phyloP scores from a whole-genome alignment of 2,113 vertebrate genomes.

The Scortum barcoo region DNA sequence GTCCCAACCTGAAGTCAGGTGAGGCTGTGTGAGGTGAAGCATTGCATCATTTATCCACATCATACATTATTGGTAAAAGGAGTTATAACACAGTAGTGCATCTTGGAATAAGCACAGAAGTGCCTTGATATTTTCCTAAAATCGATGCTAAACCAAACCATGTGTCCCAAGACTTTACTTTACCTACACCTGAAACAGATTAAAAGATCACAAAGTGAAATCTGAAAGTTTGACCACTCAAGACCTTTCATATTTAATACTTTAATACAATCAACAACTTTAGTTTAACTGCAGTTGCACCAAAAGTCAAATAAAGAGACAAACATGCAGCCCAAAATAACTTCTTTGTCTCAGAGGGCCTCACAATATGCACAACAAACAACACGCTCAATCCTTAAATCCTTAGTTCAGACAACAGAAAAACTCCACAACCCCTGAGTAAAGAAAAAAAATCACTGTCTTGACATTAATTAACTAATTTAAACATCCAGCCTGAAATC shows the following conservation, averaged over 20 bases:
- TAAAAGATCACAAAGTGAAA: constrained; percentile 13
- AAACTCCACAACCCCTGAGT: neutral
- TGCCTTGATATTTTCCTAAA: constrained; percentile 35
- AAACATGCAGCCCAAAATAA: neutral
- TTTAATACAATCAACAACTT: constrained; percentile 7
- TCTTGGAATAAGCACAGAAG: constrained; percentile 20
- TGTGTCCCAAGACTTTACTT: neutral
- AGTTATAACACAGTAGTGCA: constrained; percentile 29
- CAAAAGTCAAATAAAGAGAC: neutral
- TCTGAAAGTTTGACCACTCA: neutral
- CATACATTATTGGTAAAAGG: constrained; percentile 48
- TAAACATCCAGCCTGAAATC: neutral
- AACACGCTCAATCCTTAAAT: neutral
- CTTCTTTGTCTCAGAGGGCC: neutral
- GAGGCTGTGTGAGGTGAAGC: constrained; percentile 28
- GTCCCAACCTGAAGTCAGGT: constrained; percentile 34
- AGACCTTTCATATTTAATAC: neutral
- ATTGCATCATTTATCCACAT: constrained; percentile 60
- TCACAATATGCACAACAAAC: neutral
- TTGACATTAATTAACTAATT: neutral
- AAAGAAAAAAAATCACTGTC: neutral
- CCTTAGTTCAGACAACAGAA: neutral
- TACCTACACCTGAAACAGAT: constrained; percentile 26
- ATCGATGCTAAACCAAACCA: constrained; percentile 25
- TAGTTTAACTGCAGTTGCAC: neutral